Conservation (phyloP, 2,797 vertebrate species). For the Oreochromis grahami region DNA sequence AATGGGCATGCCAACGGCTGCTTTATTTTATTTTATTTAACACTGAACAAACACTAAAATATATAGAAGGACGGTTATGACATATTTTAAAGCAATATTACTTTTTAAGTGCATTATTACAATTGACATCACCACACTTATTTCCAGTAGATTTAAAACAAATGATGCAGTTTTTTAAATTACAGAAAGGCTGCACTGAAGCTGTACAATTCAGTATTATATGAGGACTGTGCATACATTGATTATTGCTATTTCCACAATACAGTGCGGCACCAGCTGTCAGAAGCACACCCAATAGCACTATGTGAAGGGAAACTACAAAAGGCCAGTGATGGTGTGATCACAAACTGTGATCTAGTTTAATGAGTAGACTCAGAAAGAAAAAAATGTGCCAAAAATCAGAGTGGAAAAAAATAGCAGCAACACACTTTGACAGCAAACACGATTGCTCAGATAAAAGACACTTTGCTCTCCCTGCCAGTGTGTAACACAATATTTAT, state of each 20-base stretch:
- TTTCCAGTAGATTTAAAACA: background rate
- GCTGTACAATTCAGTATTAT: background rate
- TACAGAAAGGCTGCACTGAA: background rate
- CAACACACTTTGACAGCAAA: background rate
- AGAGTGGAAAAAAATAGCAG: background rate
- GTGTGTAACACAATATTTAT: constrained; percentile 11
- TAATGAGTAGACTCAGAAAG: background rate
- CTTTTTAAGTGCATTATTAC: background rate
- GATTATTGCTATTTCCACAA: constrained; percentile 64
- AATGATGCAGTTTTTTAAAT: background rate
- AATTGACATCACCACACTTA: background rate
- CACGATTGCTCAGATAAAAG: background rate
- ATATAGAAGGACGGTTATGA: background rate
- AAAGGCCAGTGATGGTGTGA: background rate
- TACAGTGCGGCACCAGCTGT: constrained; percentile 5
- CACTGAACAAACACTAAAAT: background rate
- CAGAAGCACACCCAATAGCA: constrained; percentile 13
- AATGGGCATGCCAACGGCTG: background rate
- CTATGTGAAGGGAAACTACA: constrained; percentile 9
- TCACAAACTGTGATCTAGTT: background rate
- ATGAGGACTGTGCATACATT: constrained; percentile 20
- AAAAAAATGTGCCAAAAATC: background rate
- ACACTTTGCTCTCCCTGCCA: background rate
- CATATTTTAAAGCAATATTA: background rate
- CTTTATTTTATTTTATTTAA: background rate